A percentile compares a stretch with the other conserved stretches of the same genome.
These are phyloP conservation scores for Drosophila prolongata DNA, from an alignment of 2,888 invertebrate genomes.

Conservation along the genomic window DNA sequence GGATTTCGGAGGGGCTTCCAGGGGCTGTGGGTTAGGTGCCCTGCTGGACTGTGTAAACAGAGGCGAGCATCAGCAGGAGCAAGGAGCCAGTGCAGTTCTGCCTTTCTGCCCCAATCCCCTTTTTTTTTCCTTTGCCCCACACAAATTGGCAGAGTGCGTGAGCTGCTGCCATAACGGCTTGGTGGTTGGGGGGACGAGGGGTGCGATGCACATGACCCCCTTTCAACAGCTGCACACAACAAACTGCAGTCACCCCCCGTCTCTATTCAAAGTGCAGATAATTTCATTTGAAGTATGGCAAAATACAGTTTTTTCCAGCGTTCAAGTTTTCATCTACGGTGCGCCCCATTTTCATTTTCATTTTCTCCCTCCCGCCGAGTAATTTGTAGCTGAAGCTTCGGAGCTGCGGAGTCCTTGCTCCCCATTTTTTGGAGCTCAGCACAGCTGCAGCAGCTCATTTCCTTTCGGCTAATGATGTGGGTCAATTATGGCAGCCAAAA, in stretches of 20 bases:
- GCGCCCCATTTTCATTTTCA: conserved; percentile 28
- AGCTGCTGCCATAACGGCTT: conserved; percentile 27
- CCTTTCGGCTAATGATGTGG: conserved; percentile 78
- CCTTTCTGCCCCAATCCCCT: background rate
- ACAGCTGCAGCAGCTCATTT: conserved; percentile 63
- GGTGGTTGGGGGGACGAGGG: background rate
- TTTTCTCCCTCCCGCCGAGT: conserved; percentile 55
- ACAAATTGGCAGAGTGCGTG: conserved; percentile 79
- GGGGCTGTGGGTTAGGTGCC: conserved; percentile 51
- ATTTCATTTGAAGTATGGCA: conserved; percentile 78
- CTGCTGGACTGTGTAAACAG: conserved; percentile 69
- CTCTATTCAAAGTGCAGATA: conserved; percentile 62
- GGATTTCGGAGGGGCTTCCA: conserved; percentile 36
- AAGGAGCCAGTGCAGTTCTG: conserved; percentile 1
- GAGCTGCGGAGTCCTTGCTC: conserved; percentile 55
- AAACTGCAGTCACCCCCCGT: conserved; percentile 49
- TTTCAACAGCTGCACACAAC: conserved; percentile 73
- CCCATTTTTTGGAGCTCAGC: conserved; percentile 41
- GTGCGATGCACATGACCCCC: conserved; percentile 56
- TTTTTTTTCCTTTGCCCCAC: conserved; percentile 62
- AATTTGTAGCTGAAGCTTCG: conserved; percentile 63
- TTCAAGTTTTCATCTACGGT: conserved; percentile 59
- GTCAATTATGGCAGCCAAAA: conserved; percentile 73
- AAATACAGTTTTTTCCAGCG: conserved; percentile 68
- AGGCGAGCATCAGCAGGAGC: conserved; percentile 40